Conservation (phyloP, 2,113 vertebrate species). For the western clawed frog (Xenopus tropicalis) region DNA sequence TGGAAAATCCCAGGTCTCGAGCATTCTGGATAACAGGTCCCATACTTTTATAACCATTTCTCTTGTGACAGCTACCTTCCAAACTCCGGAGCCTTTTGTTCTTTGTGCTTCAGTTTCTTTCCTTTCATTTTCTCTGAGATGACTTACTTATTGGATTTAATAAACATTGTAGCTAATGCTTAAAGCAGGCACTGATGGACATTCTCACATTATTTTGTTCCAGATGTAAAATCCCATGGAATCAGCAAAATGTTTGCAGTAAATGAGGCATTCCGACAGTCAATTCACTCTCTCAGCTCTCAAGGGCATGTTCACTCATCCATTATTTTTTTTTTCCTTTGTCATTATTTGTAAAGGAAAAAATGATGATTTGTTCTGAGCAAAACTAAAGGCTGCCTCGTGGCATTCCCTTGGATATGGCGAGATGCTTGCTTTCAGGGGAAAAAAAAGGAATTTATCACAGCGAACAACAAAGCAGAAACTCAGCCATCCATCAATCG, state of each 20-base stretch:
- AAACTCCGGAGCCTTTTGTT: no score
- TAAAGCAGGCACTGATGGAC: not conserved
- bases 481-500: conserved; percentile 6
- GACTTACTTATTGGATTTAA: no score
- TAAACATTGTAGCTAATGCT: no score
- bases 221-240: not conserved
- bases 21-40: no score
- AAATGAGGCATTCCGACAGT: conserved; percentile 1
- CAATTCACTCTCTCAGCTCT: not conserved
- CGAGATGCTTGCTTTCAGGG: not conserved
- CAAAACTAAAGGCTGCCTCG: not conserved
- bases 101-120: no score
- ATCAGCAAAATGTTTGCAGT: not conserved
- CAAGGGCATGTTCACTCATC: conserved; percentile 1
- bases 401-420: not conserved
- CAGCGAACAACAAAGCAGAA: not conserved
- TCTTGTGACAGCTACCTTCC: no score
- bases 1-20: no score
- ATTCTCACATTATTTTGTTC: not conserved
- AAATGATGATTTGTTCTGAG: not conserved
- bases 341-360: conserved; percentile 1
- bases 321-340: not conserved
- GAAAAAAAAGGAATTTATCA: conserved; percentile 1
- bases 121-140: no score
- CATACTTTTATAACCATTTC: no score